A percentile compares a stretch with the other conserved stretches of the same genome.
These are phyloP conservation scores for Melanostoma scalare DNA, from an alignment of 2,888 invertebrate genomes.

Conservation along the genomic window DNA sequence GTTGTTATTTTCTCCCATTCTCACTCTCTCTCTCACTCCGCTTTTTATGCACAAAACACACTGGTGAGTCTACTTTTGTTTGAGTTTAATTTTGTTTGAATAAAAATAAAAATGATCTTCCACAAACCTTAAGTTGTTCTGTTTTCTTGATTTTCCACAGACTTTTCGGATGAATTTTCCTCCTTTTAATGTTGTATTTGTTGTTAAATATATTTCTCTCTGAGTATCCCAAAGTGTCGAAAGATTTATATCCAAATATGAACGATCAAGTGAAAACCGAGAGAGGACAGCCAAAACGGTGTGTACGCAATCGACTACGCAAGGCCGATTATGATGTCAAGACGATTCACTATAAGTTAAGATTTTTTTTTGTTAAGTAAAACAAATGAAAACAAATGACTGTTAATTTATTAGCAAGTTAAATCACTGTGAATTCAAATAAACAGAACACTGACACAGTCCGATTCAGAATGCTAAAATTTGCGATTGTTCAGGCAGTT, in stretches of 20 bases:
- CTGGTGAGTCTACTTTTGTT: constrained; percentile 12
- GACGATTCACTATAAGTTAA: constrained; percentile 55
- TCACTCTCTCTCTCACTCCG: background rate
- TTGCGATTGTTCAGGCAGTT: constrained; percentile 43
- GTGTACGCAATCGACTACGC: constrained; percentile 45
- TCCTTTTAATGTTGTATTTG: background rate
- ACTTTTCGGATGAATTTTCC: constrained; percentile 26
- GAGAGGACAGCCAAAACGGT: constrained; percentile 17
- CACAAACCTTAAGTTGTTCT: constrained; percentile 67
- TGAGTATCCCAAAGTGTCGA: constrained; percentile 24
- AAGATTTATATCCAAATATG: constrained; percentile 27
- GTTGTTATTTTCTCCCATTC: too few relatives aligned
- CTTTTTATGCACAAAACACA: background rate
- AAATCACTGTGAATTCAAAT: constrained; percentile 13
- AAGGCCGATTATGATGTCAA: constrained; percentile 67
- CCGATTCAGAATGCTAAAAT: background rate
- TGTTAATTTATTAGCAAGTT: constrained; percentile 12
- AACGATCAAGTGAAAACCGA: background rate
- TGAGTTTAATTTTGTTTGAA: constrained; percentile 35
- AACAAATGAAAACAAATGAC: constrained; percentile 5
- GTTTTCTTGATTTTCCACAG: constrained; percentile 51
- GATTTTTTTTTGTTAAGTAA: constrained; percentile 27
- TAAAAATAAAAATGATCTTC: constrained; percentile 72
- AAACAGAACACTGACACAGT: constrained; percentile 33
- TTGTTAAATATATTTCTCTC: constrained; percentile 17